A percentile compares a stretch with the other conserved stretches of the same genome.
Conservation (phyloP, 2,113 vertebrate genomes). For the Corythornis madagascariensis region DNA sequence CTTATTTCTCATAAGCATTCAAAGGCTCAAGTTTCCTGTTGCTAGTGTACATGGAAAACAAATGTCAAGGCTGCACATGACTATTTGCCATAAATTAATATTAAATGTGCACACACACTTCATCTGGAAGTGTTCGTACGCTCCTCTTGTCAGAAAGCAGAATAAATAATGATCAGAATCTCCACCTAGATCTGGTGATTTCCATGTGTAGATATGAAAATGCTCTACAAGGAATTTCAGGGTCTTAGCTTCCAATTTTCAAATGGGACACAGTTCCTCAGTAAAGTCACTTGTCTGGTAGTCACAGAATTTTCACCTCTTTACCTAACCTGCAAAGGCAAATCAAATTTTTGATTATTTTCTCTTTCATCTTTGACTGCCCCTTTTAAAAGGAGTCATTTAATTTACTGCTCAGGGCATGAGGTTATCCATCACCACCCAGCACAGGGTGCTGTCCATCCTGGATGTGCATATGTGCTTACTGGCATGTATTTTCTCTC, state of each 20-base stretch:
- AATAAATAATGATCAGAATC: constrained; percentile 21
- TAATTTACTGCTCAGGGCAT: neutral
- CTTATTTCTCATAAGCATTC: constrained; percentile 36
- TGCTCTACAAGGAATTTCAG: neutral
- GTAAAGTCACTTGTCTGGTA: neutral
- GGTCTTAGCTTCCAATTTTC: neutral
- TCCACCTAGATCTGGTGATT: neutral
- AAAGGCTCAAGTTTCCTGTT: constrained; percentile 10
- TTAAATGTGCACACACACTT: constrained; percentile 23
- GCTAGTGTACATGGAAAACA: constrained; percentile 4
- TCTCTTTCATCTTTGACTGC: neutral
- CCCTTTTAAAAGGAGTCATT: neutral
- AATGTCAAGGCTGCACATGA: constrained; percentile 40
- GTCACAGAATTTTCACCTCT: neutral
- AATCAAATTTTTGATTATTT: neutral
- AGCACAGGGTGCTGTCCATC: neutral
- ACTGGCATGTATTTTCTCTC: neutral
- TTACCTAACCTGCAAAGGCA: neutral
- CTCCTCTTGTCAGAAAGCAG: constrained; percentile 18
- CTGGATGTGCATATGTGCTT: neutral
- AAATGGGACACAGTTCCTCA: neutral
- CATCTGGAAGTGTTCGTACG: neutral
- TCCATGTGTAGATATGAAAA: neutral
- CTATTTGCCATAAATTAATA: constrained; percentile 53
- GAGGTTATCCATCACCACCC: neutral